Evolutionary conservation across 2,113 vertebrate genomes (phyloP), one percentile per base, ranked within the genome.

Genomic region (Cyprinus carpio): DNA sequence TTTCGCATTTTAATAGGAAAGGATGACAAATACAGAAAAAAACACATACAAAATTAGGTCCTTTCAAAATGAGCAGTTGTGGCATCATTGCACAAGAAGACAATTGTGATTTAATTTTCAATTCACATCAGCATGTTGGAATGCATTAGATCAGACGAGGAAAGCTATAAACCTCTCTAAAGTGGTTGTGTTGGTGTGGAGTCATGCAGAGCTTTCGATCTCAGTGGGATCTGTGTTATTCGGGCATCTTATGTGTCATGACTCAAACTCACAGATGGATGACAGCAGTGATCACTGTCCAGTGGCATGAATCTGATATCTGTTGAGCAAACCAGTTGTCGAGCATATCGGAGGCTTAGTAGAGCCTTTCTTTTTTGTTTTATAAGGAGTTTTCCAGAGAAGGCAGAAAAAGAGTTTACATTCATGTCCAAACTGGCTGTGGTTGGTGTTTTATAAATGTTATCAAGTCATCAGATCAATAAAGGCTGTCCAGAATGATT

Each of bases 261-360:
- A 88, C 82, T 86, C 77, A 86, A 69, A 79, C 69, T 84, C 76
- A 69, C 87, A 84, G 84, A 40, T 67, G 82, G 81, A 84, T 71
- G 77, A 71, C 40, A 15, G 78, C 40, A 13, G 43, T 34, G 37
- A 46, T 72, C 29, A 23, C 56, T 65, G 78, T 43, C 58, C 37
- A 46, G 23, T 46, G 58, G 37, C 20, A 84, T 56, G 58, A 81
- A 16, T 67, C 18, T 80, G 8, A 25, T 78, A 60, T 60, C 18
- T 16, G 27, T 62, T 65, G 31, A 67, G 46, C 25, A 75, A 80
- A 76, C 54, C 18, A 15, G 37, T 46, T 6, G 46, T 29, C 4
- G 7, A 31, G 34, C 18, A 49, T 23, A 51, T 37, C 12, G 62
- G 20, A 76, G 82, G 15, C 23, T 3, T 16, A 51, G 23, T 25